Conservation (phyloP, 2,113 vertebrate genomes). For the Daubentonia madagascariensis region DNA sequence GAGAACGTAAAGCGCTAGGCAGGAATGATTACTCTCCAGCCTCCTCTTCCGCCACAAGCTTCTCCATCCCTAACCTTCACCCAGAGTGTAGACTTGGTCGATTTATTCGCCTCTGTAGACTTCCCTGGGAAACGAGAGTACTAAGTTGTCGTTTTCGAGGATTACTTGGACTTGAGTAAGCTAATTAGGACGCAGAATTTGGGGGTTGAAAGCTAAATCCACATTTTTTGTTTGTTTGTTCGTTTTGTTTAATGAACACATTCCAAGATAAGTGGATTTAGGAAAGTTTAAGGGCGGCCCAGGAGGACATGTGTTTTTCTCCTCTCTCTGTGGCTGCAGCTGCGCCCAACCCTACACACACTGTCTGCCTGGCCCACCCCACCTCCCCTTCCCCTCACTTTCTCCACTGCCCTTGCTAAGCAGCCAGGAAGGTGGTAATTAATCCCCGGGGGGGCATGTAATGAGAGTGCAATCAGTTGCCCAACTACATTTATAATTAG, state of each 20-base stretch:
- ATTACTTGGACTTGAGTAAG: not conserved
- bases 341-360: rapidly evolving
- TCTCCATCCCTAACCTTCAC: not conserved
- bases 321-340: not conserved
- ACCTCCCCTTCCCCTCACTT: not conserved
- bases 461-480: not conserved
- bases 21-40: rapidly evolving
- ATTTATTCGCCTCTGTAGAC: not conserved
- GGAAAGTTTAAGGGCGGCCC: not conserved
- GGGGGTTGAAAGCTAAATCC: not conserved
- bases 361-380: not conserved
- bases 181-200: not conserved
- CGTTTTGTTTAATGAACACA: not conserved
- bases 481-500: not conserved
- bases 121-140: not conserved
- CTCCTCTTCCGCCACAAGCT: not conserved
- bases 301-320: not conserved
- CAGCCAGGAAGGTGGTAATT: not conserved
- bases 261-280: not conserved
- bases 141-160: not conserved
- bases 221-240: not conserved
- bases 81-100: not conserved
- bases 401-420: not conserved
- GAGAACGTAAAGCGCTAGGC: not conserved
- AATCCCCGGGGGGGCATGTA: not conserved